phyloP scores from a whole-genome alignment of 1,140 invertebrate genomes.

The Papilio machaon region DNA sequence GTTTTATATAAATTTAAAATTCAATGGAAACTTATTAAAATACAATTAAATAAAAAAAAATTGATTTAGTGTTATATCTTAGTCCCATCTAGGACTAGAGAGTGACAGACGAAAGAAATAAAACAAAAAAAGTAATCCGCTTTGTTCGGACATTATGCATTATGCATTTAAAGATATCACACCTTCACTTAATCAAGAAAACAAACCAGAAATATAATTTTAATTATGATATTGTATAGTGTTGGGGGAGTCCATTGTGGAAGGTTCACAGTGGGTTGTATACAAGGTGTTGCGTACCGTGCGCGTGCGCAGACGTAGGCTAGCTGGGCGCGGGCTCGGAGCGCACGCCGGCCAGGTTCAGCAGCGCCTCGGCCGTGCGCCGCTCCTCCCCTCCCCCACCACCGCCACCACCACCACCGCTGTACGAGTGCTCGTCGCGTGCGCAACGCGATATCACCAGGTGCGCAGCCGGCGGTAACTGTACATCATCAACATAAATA shows the following conservation, averaged over 20 bases:
- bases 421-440: conserved; percentile 78
- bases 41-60: no score
- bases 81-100: no score
- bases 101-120: background rate
- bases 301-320: conserved; percentile 23
- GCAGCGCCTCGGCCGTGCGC: conserved; percentile 75
- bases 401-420: conserved; percentile 54
- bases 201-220: background rate
- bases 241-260: background rate
- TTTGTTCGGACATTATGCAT: background rate
- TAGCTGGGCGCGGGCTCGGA: conserved; percentile 52
- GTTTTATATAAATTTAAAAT: background rate
- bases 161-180: background rate
- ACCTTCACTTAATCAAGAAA: background rate
- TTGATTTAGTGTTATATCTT: no score
- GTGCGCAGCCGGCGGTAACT: conserved; percentile 71
- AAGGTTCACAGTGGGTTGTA: background rate
- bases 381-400: conserved; percentile 72
- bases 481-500: background rate
- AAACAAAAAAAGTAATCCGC: background rate
- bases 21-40: no score
- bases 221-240: no score
- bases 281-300: background rate
- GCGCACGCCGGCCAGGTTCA: conserved; percentile 69
- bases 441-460: conserved; percentile 75